phyloP scores from a whole-genome alignment of 2,888 invertebrate genomes.

The Nemapogon koenigi region DNA sequence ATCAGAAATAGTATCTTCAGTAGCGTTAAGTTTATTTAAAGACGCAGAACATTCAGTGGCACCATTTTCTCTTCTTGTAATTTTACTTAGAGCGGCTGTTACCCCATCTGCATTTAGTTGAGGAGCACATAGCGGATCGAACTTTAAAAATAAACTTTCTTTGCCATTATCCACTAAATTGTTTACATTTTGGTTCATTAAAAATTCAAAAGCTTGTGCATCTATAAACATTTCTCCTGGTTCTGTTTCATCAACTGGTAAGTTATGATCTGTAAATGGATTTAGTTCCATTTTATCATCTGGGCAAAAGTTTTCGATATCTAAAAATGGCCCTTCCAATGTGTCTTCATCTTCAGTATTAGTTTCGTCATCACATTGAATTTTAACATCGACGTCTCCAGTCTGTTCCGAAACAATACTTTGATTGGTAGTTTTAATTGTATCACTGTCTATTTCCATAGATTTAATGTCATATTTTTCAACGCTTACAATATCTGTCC shows the following conservation, averaged over 20 bases:
- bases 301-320: slow-evolving; percentile 29
- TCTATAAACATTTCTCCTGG: slow-evolving; percentile 50
- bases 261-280: slow-evolving; percentile 23
- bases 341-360: slow-evolving; percentile 56
- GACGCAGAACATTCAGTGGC: slow-evolving; percentile 22
- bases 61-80: slow-evolving; percentile 27
- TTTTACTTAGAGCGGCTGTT: slow-evolving; percentile 32
- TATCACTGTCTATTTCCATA: no score
- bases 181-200: slow-evolving; percentile 45
- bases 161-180: slow-evolving; percentile 49
- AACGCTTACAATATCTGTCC: no score
- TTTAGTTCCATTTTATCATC: slow-evolving; percentile 23
- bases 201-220: slow-evolving; percentile 50
- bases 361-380: slow-evolving; percentile 33
- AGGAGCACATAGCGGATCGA: slow-evolving; percentile 51
- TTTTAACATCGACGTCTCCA: slow-evolving; percentile 29
- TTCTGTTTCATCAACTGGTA: slow-evolving; percentile 17
- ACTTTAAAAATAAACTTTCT: slow-evolving; percentile 54
- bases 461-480: no score
- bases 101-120: slow-evolving; percentile 41
- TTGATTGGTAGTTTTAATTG: no score
- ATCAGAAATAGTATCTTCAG: slow-evolving; percentile 23
- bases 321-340: slow-evolving; percentile 48
- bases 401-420: slow-evolving; percentile 21
- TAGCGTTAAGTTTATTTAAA: slow-evolving; percentile 25